phyloP scores from a whole-genome alignment of 2,113 vertebrate genomes.

The Steatornis caripensis region DNA sequence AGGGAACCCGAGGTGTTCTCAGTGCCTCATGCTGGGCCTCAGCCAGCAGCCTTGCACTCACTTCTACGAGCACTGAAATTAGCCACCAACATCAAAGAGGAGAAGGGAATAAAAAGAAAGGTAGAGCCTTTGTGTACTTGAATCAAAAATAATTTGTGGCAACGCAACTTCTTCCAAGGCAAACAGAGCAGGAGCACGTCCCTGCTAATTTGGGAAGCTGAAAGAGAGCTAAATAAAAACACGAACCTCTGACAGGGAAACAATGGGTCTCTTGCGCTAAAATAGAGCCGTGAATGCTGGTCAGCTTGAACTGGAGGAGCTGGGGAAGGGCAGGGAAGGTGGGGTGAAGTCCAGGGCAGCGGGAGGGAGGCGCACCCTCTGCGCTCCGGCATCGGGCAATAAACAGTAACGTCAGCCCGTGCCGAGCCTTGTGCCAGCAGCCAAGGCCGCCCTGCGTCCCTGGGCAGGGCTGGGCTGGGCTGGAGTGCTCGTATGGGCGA shows the following conservation, averaged over 20 bases:
- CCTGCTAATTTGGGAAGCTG: not conserved
- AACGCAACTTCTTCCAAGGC: constrained; percentile 7
- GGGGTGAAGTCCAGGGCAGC: not conserved
- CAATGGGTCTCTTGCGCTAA: not conserved
- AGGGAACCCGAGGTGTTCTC: not conserved
- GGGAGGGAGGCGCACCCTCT: not conserved
- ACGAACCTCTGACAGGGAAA: not conserved
- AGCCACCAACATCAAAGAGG: not conserved
- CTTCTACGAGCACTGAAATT: not conserved
- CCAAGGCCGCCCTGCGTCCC: not conserved
- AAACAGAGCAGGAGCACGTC: constrained; percentile 1
- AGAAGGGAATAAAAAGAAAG: accelerated
- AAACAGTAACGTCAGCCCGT: not conserved
- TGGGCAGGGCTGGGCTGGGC: not conserved
- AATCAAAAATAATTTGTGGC: constrained; percentile 31
- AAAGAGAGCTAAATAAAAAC: constrained; percentile 35
- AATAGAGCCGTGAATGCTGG: not conserved
- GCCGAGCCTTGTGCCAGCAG: not conserved
- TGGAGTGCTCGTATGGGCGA: not conserved
- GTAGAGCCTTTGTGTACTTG: constrained; percentile 36
- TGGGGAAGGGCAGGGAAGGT: not conserved
- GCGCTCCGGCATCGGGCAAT: not conserved
- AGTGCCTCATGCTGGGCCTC: accelerated
- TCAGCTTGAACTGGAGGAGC: not conserved
- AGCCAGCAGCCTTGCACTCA: accelerated